Base-by-base conservation (phyloP, 2,797 vertebrate species). In the Myripristis murdjan region DNA sequence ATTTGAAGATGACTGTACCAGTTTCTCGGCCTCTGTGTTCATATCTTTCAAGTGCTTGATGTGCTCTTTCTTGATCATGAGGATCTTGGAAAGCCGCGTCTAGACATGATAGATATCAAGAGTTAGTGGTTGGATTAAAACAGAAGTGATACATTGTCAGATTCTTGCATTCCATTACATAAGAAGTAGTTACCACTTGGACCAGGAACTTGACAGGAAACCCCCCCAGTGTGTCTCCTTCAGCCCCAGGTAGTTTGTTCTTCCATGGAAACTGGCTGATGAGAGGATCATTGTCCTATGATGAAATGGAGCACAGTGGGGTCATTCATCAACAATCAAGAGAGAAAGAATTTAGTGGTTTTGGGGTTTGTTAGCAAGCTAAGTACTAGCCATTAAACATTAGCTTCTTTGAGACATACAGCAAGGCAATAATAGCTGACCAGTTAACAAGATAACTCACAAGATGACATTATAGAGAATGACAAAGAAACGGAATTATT, bases 51-150 rank as follows among this genome's bases (percentile, higher is more conserved):
- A 94, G 86, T 97, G 97, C 89, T 96, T 99, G 87, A 99, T 98
- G 90, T 98, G 97, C 37, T 99, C 97, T 82, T 99, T 99, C 92
- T 99, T 99, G 89, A 98, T 97, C 98, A 99, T 99, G 64, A 99
- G 96, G 82, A 99, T 99, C 95, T 99, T 99, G 14, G 98, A 99
- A 90, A 99, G 91, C 83, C 96, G 96, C 9, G 98, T 99, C 98
- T 99, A 37, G n/a, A 57, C 1, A 75, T 11, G 7, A 4, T 49
- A 0, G 24, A 54, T 44, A 46, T 4, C 53, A 26, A 35, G 0
- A 46, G 24, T 55, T 1, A 44, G 61, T 20, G 12, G 75, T 52
- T 33, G 12, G 57, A 26, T 1, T 47, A 58, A 23, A 16, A n/a
- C 16, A 16, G 9, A 67, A n/a, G 16, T 41, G 56, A 23, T 7